Evolutionary conservation across 1,140 invertebrate genomes (phyloP), one percentile per base, ranked within the genome.

Genomic region (Pararge aegeria): DNA sequence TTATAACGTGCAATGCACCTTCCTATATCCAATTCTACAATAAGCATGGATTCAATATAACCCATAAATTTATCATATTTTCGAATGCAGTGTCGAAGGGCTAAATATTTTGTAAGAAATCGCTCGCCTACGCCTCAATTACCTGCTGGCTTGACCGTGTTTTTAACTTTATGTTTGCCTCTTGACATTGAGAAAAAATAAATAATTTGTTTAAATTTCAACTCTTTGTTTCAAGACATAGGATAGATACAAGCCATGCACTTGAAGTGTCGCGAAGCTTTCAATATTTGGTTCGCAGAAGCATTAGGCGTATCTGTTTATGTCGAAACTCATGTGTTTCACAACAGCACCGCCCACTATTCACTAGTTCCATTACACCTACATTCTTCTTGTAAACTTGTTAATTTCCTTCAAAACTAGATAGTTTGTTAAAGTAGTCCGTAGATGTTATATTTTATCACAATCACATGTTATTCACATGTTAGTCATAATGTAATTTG

Each of bases 321-420:
- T 77, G 73, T 71, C 51, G 71, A 66, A 75, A 81, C 64, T 61
- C 62, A 53, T 64, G 66, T 67, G 69, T 79, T 81, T 74, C 78
- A 68, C 68, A 78, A 81, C 68, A 42, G 52, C 72, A 65, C 76
- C 74, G 66, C 74, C 76, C 69, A 73, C 67, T 61, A 61, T 64
- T 44, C 69, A 73, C 67, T 61, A 61, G 65, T 44, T 61, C 62
- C 62, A 21, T 21, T 64, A 75, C 73, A 68, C 78, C 78, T 70
- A 80, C 78, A 49, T 53, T 20, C 57, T 62, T 68, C 57, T 54
- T 40, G 52, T 63, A 49, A 29, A 38, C 44, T 48, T 61, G 59
- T 58, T 61, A 55, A 54, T 38, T 55, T 59, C 44, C 44, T 49
- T 7, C 27, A 27, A 9, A 27, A 27, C 10, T 27, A 7, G 10